Evolutionary conservation across 2,113 vertebrate species (phyloP).

Genomic region (Corythoichthys haematopterus): DNA sequence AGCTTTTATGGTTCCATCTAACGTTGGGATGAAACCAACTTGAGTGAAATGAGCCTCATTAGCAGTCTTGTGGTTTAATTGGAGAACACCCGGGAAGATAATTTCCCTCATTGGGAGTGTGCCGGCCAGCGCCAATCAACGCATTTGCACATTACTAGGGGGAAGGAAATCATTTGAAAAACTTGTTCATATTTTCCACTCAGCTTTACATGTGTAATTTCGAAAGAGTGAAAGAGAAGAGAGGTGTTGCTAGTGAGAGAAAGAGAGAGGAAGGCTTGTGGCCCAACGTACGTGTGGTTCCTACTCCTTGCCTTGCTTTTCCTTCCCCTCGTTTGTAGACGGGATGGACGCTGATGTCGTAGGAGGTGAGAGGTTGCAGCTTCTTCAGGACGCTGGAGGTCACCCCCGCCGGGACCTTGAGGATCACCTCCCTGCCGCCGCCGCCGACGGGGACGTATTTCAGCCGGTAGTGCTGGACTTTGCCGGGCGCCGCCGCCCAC

Average conservation of each 20-base stretch:
- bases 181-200: not conserved
- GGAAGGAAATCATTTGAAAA: not conserved
- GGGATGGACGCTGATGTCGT: slow-evolving; percentile 82
- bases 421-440: slow-evolving; percentile 72
- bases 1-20: too few species aligned
- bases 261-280: too few species aligned
- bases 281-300: slow-evolving; percentile 87
- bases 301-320: slow-evolving; percentile 91
- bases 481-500: slow-evolving; percentile 84
- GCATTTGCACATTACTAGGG: not conserved
- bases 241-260: too few species aligned
- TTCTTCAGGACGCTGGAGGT: slow-evolving; percentile 79
- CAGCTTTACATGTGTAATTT: not conserved
- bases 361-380: slow-evolving; percentile 81
- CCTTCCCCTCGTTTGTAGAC: slow-evolving; percentile 87
- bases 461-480: slow-evolving; percentile 81
- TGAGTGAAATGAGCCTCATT: slow-evolving; percentile 2
- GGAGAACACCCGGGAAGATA: not conserved
- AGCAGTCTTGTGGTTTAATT: not conserved
- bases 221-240: too few species aligned
- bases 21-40: too few species aligned
- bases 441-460: slow-evolving; percentile 73
- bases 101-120: not conserved
- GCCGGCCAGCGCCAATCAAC: not conserved
- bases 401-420: slow-evolving; percentile 71